Evolutionary conservation across 92 coral and sea anemone species (phyloP).

Genomic region (Porites lobata): DNA sequence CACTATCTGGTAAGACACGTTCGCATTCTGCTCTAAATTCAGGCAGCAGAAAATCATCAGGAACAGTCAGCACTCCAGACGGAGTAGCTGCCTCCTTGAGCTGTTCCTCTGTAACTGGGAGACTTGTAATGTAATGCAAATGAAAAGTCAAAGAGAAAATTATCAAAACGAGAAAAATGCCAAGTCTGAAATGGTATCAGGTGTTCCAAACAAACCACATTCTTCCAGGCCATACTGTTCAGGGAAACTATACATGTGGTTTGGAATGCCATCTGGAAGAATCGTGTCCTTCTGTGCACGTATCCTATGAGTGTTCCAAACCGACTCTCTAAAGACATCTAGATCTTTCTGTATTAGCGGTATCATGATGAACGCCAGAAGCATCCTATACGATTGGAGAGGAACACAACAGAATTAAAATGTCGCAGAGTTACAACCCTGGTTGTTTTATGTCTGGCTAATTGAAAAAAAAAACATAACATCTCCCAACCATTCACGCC

Average conservation of each 20-base stretch:
- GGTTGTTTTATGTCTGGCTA: constrained; percentile 37
- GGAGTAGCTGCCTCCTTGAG: constrained; percentile 60
- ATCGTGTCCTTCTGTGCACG: constrained; percentile 16
- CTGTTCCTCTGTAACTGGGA: constrained; percentile 58
- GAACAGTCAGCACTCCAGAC: constrained; percentile 64
- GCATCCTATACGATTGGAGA: constrained; percentile 37
- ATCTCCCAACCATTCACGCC: constrained; percentile 32
- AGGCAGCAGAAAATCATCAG: constrained; percentile 43
- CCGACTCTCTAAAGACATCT: constrained; percentile 33
- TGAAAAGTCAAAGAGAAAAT: neutral
- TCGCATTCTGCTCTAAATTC: constrained; percentile 64
- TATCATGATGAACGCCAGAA: constrained; percentile 30
- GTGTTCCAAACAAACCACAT: constrained; percentile 22
- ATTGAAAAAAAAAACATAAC: neutral
- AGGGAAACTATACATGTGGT: constrained; percentile 38
- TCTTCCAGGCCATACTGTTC: constrained; percentile 41
- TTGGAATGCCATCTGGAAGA: constrained; percentile 46
- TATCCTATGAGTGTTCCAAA: constrained; percentile 31
- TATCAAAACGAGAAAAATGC: neutral
- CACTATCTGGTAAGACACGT: constrained; percentile 51
- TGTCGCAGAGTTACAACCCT: constrained; percentile 34
- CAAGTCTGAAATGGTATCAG: neutral
- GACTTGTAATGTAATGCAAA: constrained; percentile 31
- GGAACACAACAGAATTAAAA: constrained; percentile 31
- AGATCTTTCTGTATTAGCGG: constrained; percentile 32